Base-by-base conservation (phyloP, 2,113 vertebrate genomes). In the Macaca mulatta region DNA sequence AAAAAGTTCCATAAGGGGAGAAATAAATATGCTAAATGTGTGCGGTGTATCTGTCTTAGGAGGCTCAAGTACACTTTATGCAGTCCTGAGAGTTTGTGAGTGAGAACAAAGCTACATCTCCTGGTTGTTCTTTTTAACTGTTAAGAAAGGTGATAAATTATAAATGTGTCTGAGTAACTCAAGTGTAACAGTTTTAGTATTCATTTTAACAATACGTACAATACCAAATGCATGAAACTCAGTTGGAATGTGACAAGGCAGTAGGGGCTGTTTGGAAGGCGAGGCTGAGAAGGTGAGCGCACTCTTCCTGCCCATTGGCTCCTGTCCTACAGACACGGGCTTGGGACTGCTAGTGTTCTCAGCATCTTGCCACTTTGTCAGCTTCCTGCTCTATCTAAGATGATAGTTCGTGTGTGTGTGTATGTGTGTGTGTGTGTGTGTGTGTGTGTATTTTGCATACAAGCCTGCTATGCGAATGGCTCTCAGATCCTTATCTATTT, bases 1-100 rank as follows among this genome's bases (percentile, higher is more conserved):
- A 96, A 97, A 97, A 96, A 96, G 90, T 97, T 98, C 93, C 88
- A 90, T 88, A 90, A 74, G 94, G 77, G 93, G 92, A 96, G 93
- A 98, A 97, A 97, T 97, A 98, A 98, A 97, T 97, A 98, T 93
- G 92, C 92, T 97, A 97, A 98, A 88, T 94, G 93, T 48, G 93
- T 94, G 94, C 90, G 64, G 84, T 95, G 52, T 96, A 96, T 97
- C 96, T 96, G 90, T 95, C 96, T 95, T 97, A 23, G 4, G 86
- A 93, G 92, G 90, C 84, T 45, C 95, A 50, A 87, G 75, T 57
- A 64, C 35, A 77, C 84, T 84, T 98, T 90, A 94, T 69, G 83
- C 32, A 55, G 89, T 74, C 77, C 67, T 30, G 94, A 93, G 96
- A 86, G 70, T 78, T 57, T 78, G 96, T 91, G 97, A 84, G 75